Base-by-base conservation (phyloP, 2,888 invertebrate species). In the Morpho achilles region DNA sequence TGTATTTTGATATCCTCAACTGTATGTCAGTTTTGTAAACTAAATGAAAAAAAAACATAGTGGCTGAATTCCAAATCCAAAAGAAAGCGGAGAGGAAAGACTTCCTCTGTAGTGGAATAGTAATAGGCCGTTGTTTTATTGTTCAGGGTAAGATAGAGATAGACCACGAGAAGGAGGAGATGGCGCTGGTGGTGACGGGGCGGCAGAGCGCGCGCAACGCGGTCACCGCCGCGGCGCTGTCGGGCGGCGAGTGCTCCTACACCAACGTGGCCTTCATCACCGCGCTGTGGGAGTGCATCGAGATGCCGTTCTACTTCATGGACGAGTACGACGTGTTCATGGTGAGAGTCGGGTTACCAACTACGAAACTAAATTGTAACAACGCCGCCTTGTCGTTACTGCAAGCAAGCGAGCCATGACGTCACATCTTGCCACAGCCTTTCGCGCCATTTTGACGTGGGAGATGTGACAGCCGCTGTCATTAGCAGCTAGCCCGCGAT, bases 301-400 rank as follows among this genome's bases (percentile, higher is more conserved):
- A 96, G 74, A 93, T 97, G 73, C 99, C 99, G 0, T 98, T 99
- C 86, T 95, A 95, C 91, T 94, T 98, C 81, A 91, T 99, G 69
- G 99, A 99, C 82, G 99, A 99, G 91, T 99, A 98, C 78, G 98
- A 99, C 76, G 98, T 99, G 0, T 99, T 97, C 77, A 98, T 99
- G 96, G 16, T 16, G 16, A 16, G 16, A 16, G 16, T 16, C 16
- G 16, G 16, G 16, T 16, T 16, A 16, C 16, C 16, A 16, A 16
- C 16, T 16, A 16, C 16, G 16, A 16, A 16, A 16, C 16, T 16
- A 16, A 16, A 16, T 16, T 16, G 16, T 16, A 16, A 98, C 96
- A 76, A 64, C 16, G 16, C 16, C 16, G 16, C 16, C 16, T 16
- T 16, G 16, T 16, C 16, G 16, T 16, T 16, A 16, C 16, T 16